Evolutionary conservation across 1,140 invertebrate species (phyloP), one percentile per base, ranked within the genome.

Genomic region (Drosophila mayri): DNA sequence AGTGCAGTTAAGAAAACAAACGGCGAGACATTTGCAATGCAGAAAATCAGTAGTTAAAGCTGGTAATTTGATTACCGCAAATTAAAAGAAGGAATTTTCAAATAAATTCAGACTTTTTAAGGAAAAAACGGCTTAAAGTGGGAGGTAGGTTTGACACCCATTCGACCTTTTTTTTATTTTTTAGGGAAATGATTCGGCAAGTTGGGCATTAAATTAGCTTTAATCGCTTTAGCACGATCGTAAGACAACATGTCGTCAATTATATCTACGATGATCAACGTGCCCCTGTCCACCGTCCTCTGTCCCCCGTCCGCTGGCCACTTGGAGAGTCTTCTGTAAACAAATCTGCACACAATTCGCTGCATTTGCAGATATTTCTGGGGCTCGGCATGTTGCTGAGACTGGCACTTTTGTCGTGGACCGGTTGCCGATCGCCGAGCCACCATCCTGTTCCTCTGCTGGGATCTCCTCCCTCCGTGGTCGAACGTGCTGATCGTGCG

Each of bases 161-260:
- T 20, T 38, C 25, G 46, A 68, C 63, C 63, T 54, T 65, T 67
- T 35, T 25, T 30, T 14, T 20, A 25, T 50, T 68, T 50, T 52
- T 52, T 35, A 43, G 22, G 46, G 25, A 18, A 54, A 47, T 58
- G 25, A 25, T 58, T 71, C 44, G 35, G 41, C 20, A 14, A 41
- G 22, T 44, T 54, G 78, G 58, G 65, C 87, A 90, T 82, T 86
- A 88, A 90, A 86, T 90, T 79, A 62, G 88, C 83, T 76, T 84
- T 91, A 91, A 91, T 91, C 87, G 83, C 77, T 91, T 91, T 91
- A 87, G 87, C 87, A 91, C 87, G 87, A 91, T 91, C 83, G 87
- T 87, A 80, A 88, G 84, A 88, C 84, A 91, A 91, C 87, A 91
- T 84, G 87, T 87, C 87, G 87, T 91, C 87, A 91, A 91, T 91